phyloP scores from a whole-genome alignment of 1,140 invertebrate species.

The Sminthurinus signatus region DNA sequence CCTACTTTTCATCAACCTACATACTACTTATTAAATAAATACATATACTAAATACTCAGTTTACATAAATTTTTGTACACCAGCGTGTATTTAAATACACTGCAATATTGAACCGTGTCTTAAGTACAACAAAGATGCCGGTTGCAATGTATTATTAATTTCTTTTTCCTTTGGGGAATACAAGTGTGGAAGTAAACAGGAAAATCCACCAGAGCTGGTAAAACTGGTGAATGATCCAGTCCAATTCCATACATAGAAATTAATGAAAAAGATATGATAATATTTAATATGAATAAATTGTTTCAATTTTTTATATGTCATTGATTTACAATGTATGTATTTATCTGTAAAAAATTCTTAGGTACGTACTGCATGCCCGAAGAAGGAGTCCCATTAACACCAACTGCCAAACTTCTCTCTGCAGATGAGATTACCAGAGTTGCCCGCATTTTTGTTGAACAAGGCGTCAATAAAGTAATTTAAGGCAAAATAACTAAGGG shows the following conservation, averaged over 20 bases:
- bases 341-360: conserved; percentile 44
- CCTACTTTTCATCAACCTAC: background rate
- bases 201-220: background rate
- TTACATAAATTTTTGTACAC: background rate
- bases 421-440: conserved; percentile 75
- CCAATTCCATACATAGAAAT: background rate
- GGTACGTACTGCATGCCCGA: conserved; percentile 94
- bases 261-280: background rate
- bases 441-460: conserved; percentile 73
- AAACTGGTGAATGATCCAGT: background rate
- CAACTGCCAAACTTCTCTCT: conserved; percentile 66
- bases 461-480: conserved; percentile 91
- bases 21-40: background rate
- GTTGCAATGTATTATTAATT: background rate
- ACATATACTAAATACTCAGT: background rate
- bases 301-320: conserved; percentile 24
- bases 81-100: background rate
- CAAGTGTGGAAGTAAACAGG: no score
- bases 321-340: no score
- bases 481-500: no score
- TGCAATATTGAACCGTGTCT: background rate
- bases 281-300: conserved; percentile 28
- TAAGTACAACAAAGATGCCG: background rate
- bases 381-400: conserved; percentile 79
- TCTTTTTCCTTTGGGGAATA: no score